These are phyloP conservation scores for Scolopax rusticola DNA, from an alignment of 2,797 vertebrate genomes.

Conservation along the genomic window DNA sequence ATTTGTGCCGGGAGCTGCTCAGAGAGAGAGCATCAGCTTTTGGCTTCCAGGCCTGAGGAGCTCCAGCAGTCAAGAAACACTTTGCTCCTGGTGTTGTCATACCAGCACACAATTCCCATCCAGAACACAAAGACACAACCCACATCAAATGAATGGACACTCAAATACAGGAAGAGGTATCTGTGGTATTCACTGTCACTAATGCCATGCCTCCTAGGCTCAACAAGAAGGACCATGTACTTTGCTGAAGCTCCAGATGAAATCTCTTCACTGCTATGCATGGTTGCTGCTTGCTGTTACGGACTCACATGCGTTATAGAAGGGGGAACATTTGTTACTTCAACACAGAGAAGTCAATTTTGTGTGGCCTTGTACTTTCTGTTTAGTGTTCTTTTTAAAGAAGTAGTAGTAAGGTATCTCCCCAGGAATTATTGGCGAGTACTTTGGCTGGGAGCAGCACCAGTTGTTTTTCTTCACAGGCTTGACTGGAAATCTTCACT, in stretches of 20 bases:
- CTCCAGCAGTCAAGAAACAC: conserved; percentile 50
- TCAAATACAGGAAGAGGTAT: conserved; percentile 47
- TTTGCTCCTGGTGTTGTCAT: conserved; percentile 61
- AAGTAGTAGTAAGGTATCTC: conserved; percentile 24
- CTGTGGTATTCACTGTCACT: conserved; percentile 35
- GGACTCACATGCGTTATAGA: conserved; percentile 48
- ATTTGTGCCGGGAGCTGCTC: conserved; percentile 94
- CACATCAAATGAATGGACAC: conserved; percentile 17
- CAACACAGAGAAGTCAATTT: background rate
- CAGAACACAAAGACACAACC: conserved; percentile 59
- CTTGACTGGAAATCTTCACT: conserved; percentile 33
- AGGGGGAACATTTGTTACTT: conserved; percentile 49
- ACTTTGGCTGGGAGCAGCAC: conserved; percentile 8
- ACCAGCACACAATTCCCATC: conserved; percentile 61
- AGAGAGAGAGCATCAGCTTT: conserved; percentile 94
- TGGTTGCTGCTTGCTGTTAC: conserved; percentile 55
- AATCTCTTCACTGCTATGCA: conserved; percentile 65
- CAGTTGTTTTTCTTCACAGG: background rate
- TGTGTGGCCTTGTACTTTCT: conserved; percentile 68
- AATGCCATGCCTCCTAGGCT: conserved; percentile 52
- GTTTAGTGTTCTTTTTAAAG: conserved; percentile 36
- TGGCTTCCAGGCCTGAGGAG: conserved; percentile 80
- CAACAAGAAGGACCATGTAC: conserved; percentile 54
- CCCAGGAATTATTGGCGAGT: conserved; percentile 14
- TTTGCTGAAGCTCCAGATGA: conserved; percentile 23